Evolutionary conservation across 2,113 vertebrate species (phyloP), one percentile per base, ranked within the genome.

Genomic region (Apus apus): DNA sequence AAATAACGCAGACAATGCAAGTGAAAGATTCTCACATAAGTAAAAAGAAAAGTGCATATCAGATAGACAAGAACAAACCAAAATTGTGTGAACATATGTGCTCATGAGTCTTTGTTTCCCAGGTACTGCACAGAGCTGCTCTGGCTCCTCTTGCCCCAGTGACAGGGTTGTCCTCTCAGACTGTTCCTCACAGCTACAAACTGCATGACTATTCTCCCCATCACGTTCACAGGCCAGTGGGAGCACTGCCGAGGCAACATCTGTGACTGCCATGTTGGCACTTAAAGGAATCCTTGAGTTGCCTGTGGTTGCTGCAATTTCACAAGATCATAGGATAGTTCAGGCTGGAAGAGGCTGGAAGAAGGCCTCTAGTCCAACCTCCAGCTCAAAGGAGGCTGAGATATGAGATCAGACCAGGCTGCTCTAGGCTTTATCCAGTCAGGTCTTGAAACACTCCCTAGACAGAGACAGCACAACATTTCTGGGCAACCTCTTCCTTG

Each of bases 21-120:
- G 79, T 94, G 87, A 95, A 92, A 89, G 38, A 57, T 85, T 95
- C 80, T 85, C 62, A 88, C 86, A 64, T 67, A 87, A 94, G 83
- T 67, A 75, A 72, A 92, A 34, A 89, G 58, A 76, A 79, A 79
- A 68, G 79, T 65, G 53, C 66, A 83, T 83, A 93, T 67, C 43
- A 95, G 85, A 64, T 19, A 56, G 32, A 75, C 1, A 4, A 51
- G 57, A 94, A 79, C 23, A 67, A 86, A 68, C 38, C 58, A 75
- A 79, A 90, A 21, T 21, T 51, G 48, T 1, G 0, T 74, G 82
- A 45, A 11, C 9, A 23, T 29, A 46, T 5, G 4, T 45, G 26
- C 14, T 54, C 9, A 61, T 45, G 46, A 54, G n/a, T 17, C 36
- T 67, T 72, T 90, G 6, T 21, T 78, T 72, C 27, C 36, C 15